Evolutionary conservation across 2,113 vertebrate genomes (phyloP).

Genomic region (Macroglossus sobrinus): DNA sequence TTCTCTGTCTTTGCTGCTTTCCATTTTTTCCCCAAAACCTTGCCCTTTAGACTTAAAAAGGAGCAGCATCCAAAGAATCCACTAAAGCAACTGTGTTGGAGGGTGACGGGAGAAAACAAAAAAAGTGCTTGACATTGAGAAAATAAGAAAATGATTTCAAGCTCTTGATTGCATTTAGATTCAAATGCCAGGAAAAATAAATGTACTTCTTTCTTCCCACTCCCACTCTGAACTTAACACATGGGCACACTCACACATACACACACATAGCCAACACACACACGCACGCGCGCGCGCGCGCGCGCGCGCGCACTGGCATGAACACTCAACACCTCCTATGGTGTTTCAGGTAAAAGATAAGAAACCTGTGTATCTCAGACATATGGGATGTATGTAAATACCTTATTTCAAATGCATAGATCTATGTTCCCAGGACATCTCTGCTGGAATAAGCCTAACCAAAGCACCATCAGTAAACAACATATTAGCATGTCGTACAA

Average conservation of each 20-base stretch:
- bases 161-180: slow-evolving; percentile 6
- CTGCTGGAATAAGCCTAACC: not conserved
- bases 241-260: not conserved
- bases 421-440: not conserved
- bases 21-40: not conserved
- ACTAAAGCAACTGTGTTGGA: slow-evolving; percentile 5
- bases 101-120: not conserved
- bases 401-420: not conserved
- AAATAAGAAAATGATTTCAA: slow-evolving; percentile 62
- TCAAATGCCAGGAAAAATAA: not conserved
- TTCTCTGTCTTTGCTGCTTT: not conserved
- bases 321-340: not conserved
- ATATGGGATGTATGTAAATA: not conserved
- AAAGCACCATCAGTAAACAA: not conserved
- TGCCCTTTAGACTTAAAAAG: not conserved
- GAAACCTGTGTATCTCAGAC: not conserved
- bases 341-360: not conserved
- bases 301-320: too few species aligned
- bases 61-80: not conserved
- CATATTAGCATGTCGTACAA: not conserved
- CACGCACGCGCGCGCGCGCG: too few species aligned
- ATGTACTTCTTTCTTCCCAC: not conserved
- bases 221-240: not conserved
- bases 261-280: not conserved
- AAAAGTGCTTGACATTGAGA: slow-evolving; percentile 66